Conservation (phyloP, 1,140 invertebrate genomes). For the Pseudomyrmex cubaensis region DNA sequence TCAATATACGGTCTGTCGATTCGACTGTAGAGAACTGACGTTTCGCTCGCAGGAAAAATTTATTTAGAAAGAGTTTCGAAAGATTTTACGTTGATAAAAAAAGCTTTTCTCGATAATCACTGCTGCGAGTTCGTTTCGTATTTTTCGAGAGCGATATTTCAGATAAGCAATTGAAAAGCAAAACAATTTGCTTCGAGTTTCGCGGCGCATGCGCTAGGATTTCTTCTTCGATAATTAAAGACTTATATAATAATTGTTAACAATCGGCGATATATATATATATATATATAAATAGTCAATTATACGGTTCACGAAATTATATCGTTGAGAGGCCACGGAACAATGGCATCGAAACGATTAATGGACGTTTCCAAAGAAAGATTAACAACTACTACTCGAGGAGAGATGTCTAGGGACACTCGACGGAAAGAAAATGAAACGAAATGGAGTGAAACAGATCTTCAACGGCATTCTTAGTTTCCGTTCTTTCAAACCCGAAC, state of each 20-base stretch:
- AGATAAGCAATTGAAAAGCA: background rate
- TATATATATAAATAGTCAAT: slow-evolving; percentile 6
- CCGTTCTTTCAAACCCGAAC: slow-evolving; percentile 51
- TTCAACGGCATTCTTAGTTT: slow-evolving; percentile 52
- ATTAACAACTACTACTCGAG: slow-evolving; percentile 36
- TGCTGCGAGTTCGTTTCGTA: background rate
- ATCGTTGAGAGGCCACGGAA: slow-evolving; percentile 37
- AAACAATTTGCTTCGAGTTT: no score
- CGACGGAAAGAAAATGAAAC: slow-evolving; percentile 57
- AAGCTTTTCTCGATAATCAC: background rate
- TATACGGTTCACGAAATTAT: slow-evolving; percentile 35
- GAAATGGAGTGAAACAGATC: slow-evolving; percentile 59
- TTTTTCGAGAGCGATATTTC: background rate
- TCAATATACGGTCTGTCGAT: slow-evolving; percentile 1
- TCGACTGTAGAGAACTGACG: background rate
- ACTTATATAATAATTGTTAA: background rate
- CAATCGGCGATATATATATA: slow-evolving; percentile 5
- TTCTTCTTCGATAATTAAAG: background rate
- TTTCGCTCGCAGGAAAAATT: no score
- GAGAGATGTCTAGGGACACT: slow-evolving; percentile 29
- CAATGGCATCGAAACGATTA: slow-evolving; percentile 52
- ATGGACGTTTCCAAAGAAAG: slow-evolving; percentile 58
- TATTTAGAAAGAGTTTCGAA: background rate
- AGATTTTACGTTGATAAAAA: background rate
- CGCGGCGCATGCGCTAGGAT: no score